Conservation (phyloP, 2,888 invertebrate genomes). For the Athalia cordata region DNA sequence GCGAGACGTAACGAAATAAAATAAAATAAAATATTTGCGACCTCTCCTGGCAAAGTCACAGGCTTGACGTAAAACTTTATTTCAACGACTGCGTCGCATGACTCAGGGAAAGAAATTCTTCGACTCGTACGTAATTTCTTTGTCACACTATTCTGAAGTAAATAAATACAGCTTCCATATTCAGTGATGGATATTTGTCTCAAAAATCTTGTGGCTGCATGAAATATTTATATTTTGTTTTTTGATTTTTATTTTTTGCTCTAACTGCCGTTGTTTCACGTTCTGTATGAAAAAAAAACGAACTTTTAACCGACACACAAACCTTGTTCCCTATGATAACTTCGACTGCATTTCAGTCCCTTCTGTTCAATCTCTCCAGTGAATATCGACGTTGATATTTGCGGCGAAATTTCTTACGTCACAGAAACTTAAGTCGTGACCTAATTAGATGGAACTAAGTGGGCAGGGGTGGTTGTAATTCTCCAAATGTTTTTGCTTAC, state of each 20-base stretch:
- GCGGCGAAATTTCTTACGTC: not conserved
- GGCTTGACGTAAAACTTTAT: not conserved
- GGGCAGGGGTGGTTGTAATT: not conserved
- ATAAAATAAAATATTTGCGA: slow-evolving; percentile 7
- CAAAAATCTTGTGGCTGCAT: too few species aligned
- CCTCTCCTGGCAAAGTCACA: slow-evolving; percentile 11
- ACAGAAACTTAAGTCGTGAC: not conserved
- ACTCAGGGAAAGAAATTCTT: not conserved
- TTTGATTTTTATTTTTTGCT: too few species aligned
- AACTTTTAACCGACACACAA: not conserved
- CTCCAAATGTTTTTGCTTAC: too few species aligned
- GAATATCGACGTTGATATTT: slow-evolving; percentile 11
- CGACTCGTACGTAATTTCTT: not conserved
- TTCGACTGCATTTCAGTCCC: not conserved
- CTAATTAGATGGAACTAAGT: not conserved
- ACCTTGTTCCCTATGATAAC: not conserved
- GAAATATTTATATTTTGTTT: too few species aligned
- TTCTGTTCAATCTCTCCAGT: not conserved
- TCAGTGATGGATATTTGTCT: too few species aligned
- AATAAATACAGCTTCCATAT: too few species aligned
- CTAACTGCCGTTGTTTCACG: too few species aligned
- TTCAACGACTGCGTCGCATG: not conserved
- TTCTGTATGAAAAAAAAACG: too few species aligned
- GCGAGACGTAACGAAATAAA: slow-evolving; percentile 18
- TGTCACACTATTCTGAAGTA: too few species aligned